Evolutionary conservation across 2,113 vertebrate genomes (phyloP).

Genomic region (Myotis yumanensis): DNA sequence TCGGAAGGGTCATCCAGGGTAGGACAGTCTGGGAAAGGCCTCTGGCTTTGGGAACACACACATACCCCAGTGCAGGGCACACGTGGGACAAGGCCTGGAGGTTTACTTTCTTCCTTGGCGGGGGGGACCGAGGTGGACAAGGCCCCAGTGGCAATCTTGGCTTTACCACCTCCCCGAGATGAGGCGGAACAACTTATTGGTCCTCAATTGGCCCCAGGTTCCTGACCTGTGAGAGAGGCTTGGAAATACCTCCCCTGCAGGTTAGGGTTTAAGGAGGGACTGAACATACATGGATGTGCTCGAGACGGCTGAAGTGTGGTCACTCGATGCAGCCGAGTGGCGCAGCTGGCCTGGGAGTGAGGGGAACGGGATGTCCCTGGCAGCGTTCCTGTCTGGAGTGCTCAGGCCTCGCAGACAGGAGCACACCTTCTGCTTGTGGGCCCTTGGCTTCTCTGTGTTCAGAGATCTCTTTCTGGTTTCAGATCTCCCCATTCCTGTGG

Average conservation of each 20-base stretch:
- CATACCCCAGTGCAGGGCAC: too few species aligned
- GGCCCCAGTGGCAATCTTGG: neutral
- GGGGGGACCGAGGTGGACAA: neutral
- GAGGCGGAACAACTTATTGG: neutral
- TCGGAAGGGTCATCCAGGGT: too few species aligned
- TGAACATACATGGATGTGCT: neutral
- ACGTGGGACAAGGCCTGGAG: rapidly evolving
- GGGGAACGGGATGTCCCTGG: neutral
- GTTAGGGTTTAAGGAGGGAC: neutral
- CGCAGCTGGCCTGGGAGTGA: neutral
- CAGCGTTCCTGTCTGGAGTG: neutral
- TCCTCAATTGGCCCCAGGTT: neutral
- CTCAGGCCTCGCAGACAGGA: neutral
- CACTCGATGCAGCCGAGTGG: neutral
- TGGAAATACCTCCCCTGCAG: neutral
- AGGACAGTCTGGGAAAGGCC: neutral
- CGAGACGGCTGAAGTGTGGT: neutral
- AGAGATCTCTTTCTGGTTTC: neutral
- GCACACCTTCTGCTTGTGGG: neutral
- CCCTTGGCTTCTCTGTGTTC: neutral
- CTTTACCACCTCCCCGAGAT: neutral
- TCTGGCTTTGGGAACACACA: neutral
- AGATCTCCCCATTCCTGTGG: neutral
- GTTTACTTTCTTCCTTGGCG: neutral
- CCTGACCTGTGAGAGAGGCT: neutral